Evolutionary conservation across 2,797 vertebrate genomes (phyloP).

Genomic region (Delichon dasypus): DNA sequence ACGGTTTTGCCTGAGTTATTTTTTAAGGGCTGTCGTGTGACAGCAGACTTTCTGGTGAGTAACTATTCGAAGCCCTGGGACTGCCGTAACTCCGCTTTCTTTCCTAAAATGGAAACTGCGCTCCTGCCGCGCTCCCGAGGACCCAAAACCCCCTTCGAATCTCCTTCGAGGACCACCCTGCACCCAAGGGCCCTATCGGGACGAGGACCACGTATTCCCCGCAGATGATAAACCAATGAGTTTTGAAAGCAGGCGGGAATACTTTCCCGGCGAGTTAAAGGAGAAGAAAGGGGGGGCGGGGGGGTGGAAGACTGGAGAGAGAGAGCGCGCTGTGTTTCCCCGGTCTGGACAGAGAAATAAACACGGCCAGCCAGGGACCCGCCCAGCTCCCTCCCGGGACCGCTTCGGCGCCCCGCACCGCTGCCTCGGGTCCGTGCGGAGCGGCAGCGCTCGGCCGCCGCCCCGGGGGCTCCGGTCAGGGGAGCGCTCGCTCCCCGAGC

Average conservation of each 20-base stretch:
- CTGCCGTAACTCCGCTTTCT: not conserved
- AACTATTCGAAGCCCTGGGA: not conserved
- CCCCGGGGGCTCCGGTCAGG: not conserved
- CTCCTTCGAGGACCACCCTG: not conserved
- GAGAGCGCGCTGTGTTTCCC: not conserved
- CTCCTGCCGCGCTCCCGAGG: not conserved
- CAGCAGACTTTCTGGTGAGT: not conserved
- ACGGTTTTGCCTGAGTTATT: not conserved
- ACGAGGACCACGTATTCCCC: accelerated
- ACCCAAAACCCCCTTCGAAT: not conserved
- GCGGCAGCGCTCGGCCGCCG: not conserved
- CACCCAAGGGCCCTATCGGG: accelerated
- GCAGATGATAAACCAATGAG: not conserved
- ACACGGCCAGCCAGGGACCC: accelerated
- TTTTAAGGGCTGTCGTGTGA: not conserved
- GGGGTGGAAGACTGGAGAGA: not conserved
- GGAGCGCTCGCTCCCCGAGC: not conserved
- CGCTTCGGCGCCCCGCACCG: too few relatives aligned
- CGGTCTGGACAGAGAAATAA: too few relatives aligned
- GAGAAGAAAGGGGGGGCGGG: too few relatives aligned
- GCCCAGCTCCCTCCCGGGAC: not conserved
- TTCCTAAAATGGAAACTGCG: conserved; percentile 60
- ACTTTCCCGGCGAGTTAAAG: not conserved
- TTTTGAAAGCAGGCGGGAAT: not conserved
- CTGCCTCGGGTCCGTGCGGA: not conserved